Evolutionary conservation across 2,113 vertebrate genomes (phyloP), one percentile per base, ranked within the genome.

Genomic region (Phyllostomus hastatus): DNA sequence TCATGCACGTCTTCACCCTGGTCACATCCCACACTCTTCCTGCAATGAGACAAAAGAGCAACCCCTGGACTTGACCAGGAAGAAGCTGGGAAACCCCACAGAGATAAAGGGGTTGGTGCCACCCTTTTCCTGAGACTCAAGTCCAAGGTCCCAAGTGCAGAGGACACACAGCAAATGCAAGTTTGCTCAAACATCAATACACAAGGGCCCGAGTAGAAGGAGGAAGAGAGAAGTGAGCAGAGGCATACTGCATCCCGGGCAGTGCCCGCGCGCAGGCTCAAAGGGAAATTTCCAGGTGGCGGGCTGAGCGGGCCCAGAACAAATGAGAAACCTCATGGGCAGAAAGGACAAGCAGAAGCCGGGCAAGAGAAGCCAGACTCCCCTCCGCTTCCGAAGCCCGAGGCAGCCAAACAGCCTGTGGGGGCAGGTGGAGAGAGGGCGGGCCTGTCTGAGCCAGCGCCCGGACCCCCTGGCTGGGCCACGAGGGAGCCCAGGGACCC

Each of bases 11-110:
- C 59, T 26, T 28, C 24, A 28, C 59, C 26, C 59, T 61, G 59
- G 59, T 61, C 28, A 61, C 24, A 73, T 4, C 10, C 19, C 5
- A 79, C 1, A 2, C 11, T 67, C 76, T 80, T 84, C 66, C 50
- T 35, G 48, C 76, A 88, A 67, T 72, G 24, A 94, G 7, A 38
- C 11, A 28, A 14, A 95, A 76, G 5, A 84, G 10, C 81, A 83
- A 66, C 10, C 7, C 48, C 19, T 35, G 15, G 10, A 7, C 4
- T 46, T 90, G 6, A 43, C 5, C 5, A 38, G 24, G 48, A n/a
- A 20, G 48, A 87, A 57, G 22, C 1, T 57, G 19, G n/a, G 26
- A 87, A 81, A 90, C 5, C 14, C 15, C 24, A n/a, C 5, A 26
- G 7, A n/a, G 6, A 64, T 7, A 4, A 76, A 80, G 8, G 52